Evolutionary conservation across 2,797 vertebrate species (phyloP), one percentile per base, ranked within the genome.

Genomic region (Chiroxiphia lanceolata): DNA sequence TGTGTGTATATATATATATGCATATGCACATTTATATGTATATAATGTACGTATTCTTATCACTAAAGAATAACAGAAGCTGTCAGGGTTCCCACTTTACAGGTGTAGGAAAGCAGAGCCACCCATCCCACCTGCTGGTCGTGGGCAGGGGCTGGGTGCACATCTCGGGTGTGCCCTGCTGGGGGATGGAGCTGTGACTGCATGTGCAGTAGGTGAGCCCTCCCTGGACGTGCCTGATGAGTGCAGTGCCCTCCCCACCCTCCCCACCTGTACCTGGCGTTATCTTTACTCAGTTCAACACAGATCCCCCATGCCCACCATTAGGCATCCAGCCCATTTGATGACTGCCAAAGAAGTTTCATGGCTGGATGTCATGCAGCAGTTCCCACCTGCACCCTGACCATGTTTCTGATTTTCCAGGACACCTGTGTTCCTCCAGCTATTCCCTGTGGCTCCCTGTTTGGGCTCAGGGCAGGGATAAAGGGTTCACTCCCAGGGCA

Each of bases 81-180:
- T 42, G 0, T 10, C 21, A 5, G 16, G 5, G 31, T 12, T 63
- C 42, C 20, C 7, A 0, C 36, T 60, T 53, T 1, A 4, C 5
- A 6, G 67, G 31, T 2, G 5, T 10, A 29, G 51, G 48, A 50
- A 22, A 44, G 45, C 36, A 40, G 26, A 26, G 26, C 40, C 47
- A 6, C 6, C 16, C 27, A 4, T 5, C 31, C 27, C 38, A 10
- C 4, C 0, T 0, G 1, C 21, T 23, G 83, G 34, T 36, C 1
- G 0, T 2, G 45, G 59, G 3, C 61, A n/a, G 16, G 40, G 71
- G 51, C 51, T 36, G 59, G 34, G 19, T 7, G 2, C 4, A 3
- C 4, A 0, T 31, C 15, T 19, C 0, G 4, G 29, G 8, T 81
- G 23, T 51, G 50, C 2, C 29, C 38, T 6, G 0, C 4, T 3